Conservation (phyloP, 2,888 invertebrate genomes). For the Pasiphila rectangulata region DNA sequence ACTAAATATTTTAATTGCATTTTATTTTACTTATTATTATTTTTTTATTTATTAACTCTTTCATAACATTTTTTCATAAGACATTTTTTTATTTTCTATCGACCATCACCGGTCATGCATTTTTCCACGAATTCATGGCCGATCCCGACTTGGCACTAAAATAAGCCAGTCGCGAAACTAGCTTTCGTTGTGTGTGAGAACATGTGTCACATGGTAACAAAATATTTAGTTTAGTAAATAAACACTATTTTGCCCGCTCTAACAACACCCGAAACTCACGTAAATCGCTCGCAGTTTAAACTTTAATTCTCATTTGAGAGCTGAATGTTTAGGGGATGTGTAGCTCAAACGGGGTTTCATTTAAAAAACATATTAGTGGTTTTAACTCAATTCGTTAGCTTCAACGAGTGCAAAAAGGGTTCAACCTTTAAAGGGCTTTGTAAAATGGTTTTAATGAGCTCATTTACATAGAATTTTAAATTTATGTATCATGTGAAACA, state of each 20-base stretch:
- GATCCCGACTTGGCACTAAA: no score
- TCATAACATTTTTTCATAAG: no score
- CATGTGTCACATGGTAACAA: no score
- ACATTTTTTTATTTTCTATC: no score
- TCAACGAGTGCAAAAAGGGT: slow-evolving; percentile 34
- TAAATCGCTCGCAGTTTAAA: slow-evolving; percentile 3
- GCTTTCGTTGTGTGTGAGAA: no score
- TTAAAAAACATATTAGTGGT: slow-evolving; percentile 30
- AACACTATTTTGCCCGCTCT: slow-evolving; percentile 5
- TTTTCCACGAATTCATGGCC: no score
- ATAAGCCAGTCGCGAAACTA: no score
- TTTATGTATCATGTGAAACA: not conserved
- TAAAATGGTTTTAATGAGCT: slow-evolving; percentile 26
- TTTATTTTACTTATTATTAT: no score
- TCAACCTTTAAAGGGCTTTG: slow-evolving; percentile 23
- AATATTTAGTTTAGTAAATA: not conserved
- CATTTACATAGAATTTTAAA: slow-evolving; percentile 6
- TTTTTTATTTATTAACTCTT: no score
- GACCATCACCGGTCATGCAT: no score
- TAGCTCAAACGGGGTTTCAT: slow-evolving; percentile 25
- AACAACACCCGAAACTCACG: slow-evolving; percentile 5
- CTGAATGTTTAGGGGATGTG: slow-evolving; percentile 13
- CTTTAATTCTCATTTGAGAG: slow-evolving; percentile 10
- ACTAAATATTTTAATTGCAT: no score
- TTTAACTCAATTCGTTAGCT: slow-evolving; percentile 35